Evolutionary conservation across 1,140 invertebrate genomes (phyloP).

Genomic region (Drosophila saltans): DNA sequence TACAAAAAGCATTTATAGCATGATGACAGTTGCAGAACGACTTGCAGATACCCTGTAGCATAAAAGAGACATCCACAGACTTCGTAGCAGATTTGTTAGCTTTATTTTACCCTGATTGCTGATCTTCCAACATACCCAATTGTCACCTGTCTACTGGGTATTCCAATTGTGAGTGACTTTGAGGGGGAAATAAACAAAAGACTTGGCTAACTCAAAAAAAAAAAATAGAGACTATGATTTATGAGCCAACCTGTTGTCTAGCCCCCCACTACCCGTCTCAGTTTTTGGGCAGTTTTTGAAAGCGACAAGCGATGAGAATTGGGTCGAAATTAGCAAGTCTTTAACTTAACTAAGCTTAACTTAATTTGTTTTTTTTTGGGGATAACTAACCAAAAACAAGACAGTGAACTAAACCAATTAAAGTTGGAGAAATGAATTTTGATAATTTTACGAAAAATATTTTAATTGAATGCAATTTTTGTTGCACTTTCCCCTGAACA

Average conservation of each 20-base stretch:
- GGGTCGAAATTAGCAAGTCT: conserved; percentile 74
- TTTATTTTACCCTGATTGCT: too few relatives aligned
- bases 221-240: conserved; percentile 62
- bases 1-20: not conserved
- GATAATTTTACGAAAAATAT: not conserved
- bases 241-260: conserved; percentile 42
- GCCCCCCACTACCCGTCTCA: not conserved
- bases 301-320: conserved; percentile 59
- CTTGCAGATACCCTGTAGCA: not conserved
- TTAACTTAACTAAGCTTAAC: conserved; percentile 53
- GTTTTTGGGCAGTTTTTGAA: not conserved
- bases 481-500: conserved; percentile 51
- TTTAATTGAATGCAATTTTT: not conserved
- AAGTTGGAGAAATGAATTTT: not conserved
- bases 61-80: too few relatives aligned
- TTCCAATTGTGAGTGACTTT: not conserved
- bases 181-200: conserved; percentile 53
- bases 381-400: conserved; percentile 7
- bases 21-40: not conserved
- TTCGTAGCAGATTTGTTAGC: too few relatives aligned
- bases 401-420: not conserved
- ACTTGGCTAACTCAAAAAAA: conserved; percentile 39
- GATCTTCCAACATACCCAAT: too few relatives aligned
- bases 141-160: not conserved
- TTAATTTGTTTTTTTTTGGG: conserved; percentile 37